Evolutionary conservation across 2,797 vertebrate genomes (phyloP).

Genomic region (Crocodylus rhombifer): DNA sequence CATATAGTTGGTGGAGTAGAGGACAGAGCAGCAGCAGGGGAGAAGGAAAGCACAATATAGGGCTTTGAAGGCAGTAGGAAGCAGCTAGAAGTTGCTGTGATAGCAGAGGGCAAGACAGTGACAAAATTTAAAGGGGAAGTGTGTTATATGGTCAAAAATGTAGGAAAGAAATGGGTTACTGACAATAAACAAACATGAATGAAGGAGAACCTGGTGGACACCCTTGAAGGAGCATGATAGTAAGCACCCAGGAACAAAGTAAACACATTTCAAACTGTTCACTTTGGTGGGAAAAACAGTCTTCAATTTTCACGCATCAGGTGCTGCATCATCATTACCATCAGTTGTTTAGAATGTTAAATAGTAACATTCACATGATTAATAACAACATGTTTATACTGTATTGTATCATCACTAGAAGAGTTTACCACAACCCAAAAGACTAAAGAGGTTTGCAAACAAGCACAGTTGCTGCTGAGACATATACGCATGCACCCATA

Average conservation of each 20-base stretch:
- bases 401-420: neutral
- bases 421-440: neutral
- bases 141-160: constrained; percentile 1
- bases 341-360: neutral
- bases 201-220: neutral
- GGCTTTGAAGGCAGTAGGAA: neutral
- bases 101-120: neutral
- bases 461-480: neutral
- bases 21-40: neutral
- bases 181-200: neutral
- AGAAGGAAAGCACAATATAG: neutral
- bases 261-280: neutral
- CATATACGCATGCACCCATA: neutral
- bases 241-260: neutral
- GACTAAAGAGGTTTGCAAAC: neutral
- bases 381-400: neutral
- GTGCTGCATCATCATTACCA: neutral
- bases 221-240: neutral
- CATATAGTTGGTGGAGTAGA: neutral
- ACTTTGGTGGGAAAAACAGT: neutral
- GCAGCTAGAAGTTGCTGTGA: neutral
- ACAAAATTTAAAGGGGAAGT: neutral
- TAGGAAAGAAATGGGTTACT: neutral
- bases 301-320: neutral
- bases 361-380: neutral